A percentile compares a stretch with the other conserved stretches of the same genome.
phyloP scores from a whole-genome alignment of 2,113 vertebrate genomes.

The Entomyzon cyanotis region DNA sequence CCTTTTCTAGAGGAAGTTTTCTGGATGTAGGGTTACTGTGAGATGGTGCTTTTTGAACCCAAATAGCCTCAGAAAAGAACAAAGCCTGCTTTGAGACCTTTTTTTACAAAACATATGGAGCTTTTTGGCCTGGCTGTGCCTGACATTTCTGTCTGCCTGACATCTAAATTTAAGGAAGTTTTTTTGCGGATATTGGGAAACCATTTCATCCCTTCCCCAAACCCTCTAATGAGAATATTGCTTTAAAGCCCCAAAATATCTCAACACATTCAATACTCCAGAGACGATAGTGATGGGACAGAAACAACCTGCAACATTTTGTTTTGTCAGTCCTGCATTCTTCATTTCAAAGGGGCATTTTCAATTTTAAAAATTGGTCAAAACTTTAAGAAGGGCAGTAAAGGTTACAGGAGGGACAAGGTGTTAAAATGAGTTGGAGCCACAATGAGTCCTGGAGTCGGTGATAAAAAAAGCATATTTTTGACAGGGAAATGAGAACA shows the following conservation, averaged over 20 bases:
- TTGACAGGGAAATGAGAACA: background rate
- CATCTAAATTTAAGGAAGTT: background rate
- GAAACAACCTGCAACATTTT: background rate
- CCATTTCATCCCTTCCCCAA: background rate
- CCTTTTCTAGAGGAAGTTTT: background rate
- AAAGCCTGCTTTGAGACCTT: background rate
- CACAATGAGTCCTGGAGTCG: background rate
- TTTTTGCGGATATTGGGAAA: background rate
- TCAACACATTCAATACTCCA: background rate
- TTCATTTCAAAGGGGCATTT: background rate
- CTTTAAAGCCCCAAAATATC: background rate
- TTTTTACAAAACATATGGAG: background rate
- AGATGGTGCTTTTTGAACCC: background rate
- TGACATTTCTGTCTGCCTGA: background rate
- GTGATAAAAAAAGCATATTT: background rate
- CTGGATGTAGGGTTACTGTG: background rate
- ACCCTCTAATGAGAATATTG: background rate
- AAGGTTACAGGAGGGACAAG: background rate
- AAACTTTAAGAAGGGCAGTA: background rate
- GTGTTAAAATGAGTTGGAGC: background rate
- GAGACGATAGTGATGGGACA: background rate
- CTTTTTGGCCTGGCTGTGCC: background rate
- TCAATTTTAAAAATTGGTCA: background rate
- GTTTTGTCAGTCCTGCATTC: background rate
- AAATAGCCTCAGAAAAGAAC: background rate